Evolutionary conservation across 1,140 invertebrate species (phyloP).

Genomic region (Cydia fagiglandana): DNA sequence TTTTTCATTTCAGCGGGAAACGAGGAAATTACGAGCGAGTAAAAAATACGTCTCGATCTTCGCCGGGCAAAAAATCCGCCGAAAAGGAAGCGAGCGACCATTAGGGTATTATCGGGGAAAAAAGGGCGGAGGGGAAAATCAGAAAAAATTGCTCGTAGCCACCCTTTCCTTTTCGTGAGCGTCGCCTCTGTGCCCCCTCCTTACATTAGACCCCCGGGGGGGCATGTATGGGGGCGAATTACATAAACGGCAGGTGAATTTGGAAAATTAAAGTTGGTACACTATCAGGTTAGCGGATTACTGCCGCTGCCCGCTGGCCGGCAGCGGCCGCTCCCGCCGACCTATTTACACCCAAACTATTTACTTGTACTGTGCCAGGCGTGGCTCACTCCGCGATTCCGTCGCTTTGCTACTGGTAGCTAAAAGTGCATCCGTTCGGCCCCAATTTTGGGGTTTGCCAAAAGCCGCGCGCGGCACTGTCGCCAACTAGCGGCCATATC

Average conservation of each 20-base stretch:
- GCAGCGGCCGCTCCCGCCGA: neutral
- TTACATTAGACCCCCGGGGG: slow-evolving; percentile 69
- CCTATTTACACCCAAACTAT: slow-evolving; percentile 9
- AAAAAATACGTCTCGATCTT: slow-evolving; percentile 78
- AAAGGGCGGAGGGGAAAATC: slow-evolving; percentile 72
- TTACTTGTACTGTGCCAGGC: too few relatives aligned
- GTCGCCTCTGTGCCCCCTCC: slow-evolving; percentile 66
- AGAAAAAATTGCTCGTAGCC: slow-evolving; percentile 74
- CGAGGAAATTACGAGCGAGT: slow-evolving; percentile 72
- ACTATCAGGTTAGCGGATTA: slow-evolving; percentile 45
- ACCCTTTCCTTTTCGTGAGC: slow-evolving; percentile 76
- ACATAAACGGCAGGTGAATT: slow-evolving; percentile 76
- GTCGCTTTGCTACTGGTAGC: too few relatives aligned
- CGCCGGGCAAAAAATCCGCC: slow-evolving; percentile 68
- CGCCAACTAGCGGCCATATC: too few relatives aligned
- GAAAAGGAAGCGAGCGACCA: slow-evolving; percentile 77
- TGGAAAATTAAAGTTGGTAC: slow-evolving; percentile 74
- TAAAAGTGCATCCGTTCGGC: too few relatives aligned
- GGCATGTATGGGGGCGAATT: slow-evolving; percentile 69
- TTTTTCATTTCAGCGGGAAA: slow-evolving; percentile 71
- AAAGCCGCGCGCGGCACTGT: too few relatives aligned
- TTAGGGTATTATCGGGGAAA: slow-evolving; percentile 78
- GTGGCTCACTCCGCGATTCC: too few relatives aligned
- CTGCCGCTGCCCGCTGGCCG: slow-evolving; percentile 21
- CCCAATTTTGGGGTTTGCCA: too few relatives aligned